A percentile compares a stretch with the other conserved stretches of the same genome.
Evolutionary conservation across 2,888 invertebrate genomes (phyloP).

Genomic region (Dastarcus helophoroides): DNA sequence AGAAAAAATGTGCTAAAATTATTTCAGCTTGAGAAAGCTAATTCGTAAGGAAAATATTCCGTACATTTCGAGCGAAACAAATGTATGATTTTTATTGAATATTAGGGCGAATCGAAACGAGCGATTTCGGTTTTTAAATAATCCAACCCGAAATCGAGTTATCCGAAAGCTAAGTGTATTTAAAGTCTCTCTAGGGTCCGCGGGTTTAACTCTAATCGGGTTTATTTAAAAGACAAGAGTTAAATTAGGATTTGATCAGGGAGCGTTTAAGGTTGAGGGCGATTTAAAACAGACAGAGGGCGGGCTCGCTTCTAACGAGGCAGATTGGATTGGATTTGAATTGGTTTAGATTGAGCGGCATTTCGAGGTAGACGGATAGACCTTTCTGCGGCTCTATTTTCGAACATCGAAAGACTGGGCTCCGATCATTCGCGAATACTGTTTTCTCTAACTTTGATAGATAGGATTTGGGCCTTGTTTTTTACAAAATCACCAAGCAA

Average conservation of each 20-base stretch:
- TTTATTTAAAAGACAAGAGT: slow-evolving; percentile 35
- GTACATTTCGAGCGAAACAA: too few relatives aligned
- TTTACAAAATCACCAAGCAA: too few relatives aligned
- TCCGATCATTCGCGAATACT: too few relatives aligned
- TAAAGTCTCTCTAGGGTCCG: slow-evolving; percentile 13
- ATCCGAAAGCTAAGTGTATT: slow-evolving; percentile 1
- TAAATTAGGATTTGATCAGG: slow-evolving; percentile 35
- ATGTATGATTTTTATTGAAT: slow-evolving; percentile 30
- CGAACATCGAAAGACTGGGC: too few relatives aligned
- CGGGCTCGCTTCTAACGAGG: slow-evolving; percentile 25
- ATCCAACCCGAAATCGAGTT: slow-evolving; percentile 1
- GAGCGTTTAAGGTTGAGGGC: slow-evolving; percentile 32
- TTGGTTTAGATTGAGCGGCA: slow-evolving; percentile 27
- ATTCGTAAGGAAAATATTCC: too few relatives aligned
- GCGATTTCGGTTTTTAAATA: slow-evolving; percentile 15
- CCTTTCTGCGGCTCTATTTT: too few relatives aligned
- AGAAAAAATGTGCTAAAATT: too few relatives aligned
- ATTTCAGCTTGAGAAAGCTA: too few relatives aligned
- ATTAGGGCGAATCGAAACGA: slow-evolving; percentile 27
- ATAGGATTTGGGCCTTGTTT: too few relatives aligned
- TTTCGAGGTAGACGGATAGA: too few relatives aligned
- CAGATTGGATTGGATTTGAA: slow-evolving; percentile 28
- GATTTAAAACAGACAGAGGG: slow-evolving; percentile 25
- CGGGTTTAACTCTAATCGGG: slow-evolving; percentile 27
- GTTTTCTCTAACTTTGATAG: too few relatives aligned